Evolutionary conservation across 1,140 invertebrate genomes (phyloP), one percentile per base, ranked within the genome.

Genomic region (Schlechtendalia chinensis): DNA sequence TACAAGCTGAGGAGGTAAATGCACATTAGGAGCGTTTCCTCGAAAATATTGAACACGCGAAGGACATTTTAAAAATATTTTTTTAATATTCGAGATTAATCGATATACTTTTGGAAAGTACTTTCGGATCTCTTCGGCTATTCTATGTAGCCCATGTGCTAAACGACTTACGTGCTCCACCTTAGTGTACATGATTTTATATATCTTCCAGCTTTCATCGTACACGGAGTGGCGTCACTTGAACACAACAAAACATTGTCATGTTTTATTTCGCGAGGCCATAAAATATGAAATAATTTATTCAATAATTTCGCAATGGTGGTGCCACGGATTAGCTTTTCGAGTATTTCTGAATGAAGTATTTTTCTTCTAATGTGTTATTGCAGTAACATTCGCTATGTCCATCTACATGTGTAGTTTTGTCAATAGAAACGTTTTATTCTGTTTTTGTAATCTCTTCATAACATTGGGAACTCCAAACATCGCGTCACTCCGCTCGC

Each of bases 211-310:
- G 59, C 71, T 27, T 74, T 59, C 19, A 71, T 56, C 54, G 47
- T 39, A 22, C 39, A 32, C 17, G 39, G 63, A 74, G 24, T 12
- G 61, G 67, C 74, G 63, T 50, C 54, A 24, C 32, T n/a, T 72
- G n/a, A 53, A 56, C 50, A 69, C 32, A 29, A 50, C 50, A 47
- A 61, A 65, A 53, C 50, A 54, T 53, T 82, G n/a, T 39, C 19
- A 22, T 22, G 59, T 19, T 54, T 69, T 14, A 53, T 27, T 54
- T 19, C 39, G 54, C 65, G 39, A 10, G 39, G 29, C 24, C 27
- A 67, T 54, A 24, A 67, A 47, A 39, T 82, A n/a, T 24, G 12
- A 12, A 54, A n/a, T n/a, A 22, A 65, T 27, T 47, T 32, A 47
- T 79, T 27, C 24, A 24, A 67, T 47, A 58, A 63, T 56, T 39